Base-by-base conservation (phyloP, 2,797 vertebrate genomes). In the Neoniphon sammara region DNA sequence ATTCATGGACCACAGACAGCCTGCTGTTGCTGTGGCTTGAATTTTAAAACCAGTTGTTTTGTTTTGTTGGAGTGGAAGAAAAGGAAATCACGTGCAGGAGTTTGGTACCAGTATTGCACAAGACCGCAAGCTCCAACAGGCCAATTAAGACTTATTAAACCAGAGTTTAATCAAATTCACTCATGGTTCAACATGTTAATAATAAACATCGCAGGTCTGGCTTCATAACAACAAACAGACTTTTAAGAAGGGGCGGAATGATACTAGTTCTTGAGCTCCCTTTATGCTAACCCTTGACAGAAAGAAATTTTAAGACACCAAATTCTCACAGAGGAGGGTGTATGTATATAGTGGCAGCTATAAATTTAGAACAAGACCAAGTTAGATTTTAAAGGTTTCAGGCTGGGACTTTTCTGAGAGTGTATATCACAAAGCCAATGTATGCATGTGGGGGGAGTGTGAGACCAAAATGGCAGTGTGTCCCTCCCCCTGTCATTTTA, bases 291-390 rank as follows among this genome's bases (percentile, higher is more conserved):
- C 54, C 63, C 27, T 59, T 69, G 47, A 39, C 76, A 66, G n/a
- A n/a, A n/a, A 73, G 67, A 82, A 42, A 73, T 66, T 71, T 80
- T 58, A 64, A 71, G 61, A 66, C 75, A 75, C 63, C 6, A 14
- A 82, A 83, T 83, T 90, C 87, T 86, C 89, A 87, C 85, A 76
- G 72, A 85, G 79, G 76, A 81, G 75, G 91, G 81, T 82, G 73
- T 78, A 78, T n/a, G n/a, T 27, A 27, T 27, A 27, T 84, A 83
- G 78, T 75, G 83, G 78, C 23, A 75, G 77, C 81, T 70, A 86
- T 91, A 89, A 91, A 91, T 90, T 85, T 85, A 88, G 85, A 91
- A 90, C 85, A 89, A 84, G 84, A 66, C 69, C 85, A 73, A 86
- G 88, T 90, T 83, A 84, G 91, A 88, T 78, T 86, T 86, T 85